Evolutionary conservation across 2,888 invertebrate species (phyloP), one percentile per base, ranked within the genome.

Genomic region (Auanema sp.): DNA sequence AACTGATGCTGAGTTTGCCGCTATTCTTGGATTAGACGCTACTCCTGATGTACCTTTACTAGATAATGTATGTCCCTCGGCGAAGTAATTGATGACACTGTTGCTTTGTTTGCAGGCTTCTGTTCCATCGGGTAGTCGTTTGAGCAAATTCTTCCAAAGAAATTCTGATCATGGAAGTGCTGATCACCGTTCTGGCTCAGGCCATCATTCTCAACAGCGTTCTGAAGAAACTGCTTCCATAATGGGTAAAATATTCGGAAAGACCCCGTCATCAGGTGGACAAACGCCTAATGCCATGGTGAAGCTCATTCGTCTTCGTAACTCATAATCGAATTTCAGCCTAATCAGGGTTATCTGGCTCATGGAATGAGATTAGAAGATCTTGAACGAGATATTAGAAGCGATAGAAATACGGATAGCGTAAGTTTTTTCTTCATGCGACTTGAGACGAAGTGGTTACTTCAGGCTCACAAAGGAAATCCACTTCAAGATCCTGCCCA

Each of bases 121-220:
- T 23, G 51, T 18, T 5, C 41, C 59, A 25, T 56, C 58, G 33
- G 70, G 69, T 49, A 77, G 76, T 61, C 66, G 76, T 49, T 66
- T 76, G 41, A 76, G 76, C 33, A 64, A 72, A 33, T 76, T 76
- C 60, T 77, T 77, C 67, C 64, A 64, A 40, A 65, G 56, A 50
- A 59, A 63, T 60, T 59, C 63, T 21, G 59, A 63, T 16, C 60
- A 60, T 60, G 50, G 60, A 64, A 3, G 44, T 50, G 11, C 60
- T 54, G 53, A 42, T 58, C 21, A 10, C 2, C 54, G 60, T 11
- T 44, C 65, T 12, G 61, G 50, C 25, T 54, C 53, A n/a, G 14
- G 40, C 56, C 47, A 53, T 11, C 50, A 64, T 1, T 5, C 57
- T 41, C 12, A 16, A 47, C 47, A 21, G 10, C 3, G 47, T 5